Conservation (phyloP, 2,888 invertebrate genomes). For the Ligdia adustata region DNA sequence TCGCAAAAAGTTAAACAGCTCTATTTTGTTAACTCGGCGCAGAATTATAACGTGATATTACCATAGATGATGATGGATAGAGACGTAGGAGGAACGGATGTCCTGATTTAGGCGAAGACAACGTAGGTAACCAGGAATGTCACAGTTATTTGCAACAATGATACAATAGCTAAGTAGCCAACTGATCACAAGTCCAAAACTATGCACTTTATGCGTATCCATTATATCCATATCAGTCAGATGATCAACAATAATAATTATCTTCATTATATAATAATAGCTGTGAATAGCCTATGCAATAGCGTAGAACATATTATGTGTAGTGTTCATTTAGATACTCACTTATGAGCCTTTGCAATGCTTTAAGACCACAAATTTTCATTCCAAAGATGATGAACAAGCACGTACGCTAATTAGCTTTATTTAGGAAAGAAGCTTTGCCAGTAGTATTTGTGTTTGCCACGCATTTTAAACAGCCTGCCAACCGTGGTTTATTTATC, state of each 20-base stretch:
- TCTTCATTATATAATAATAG: too few relatives aligned
- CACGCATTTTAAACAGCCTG: conserved; percentile 31
- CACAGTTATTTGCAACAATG: conserved; percentile 69
- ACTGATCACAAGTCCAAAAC: background rate
- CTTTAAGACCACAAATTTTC: conserved; percentile 18
- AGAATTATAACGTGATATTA: conserved; percentile 30
- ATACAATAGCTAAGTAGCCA: conserved; percentile 52
- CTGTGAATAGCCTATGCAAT: too few relatives aligned
- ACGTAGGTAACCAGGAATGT: conserved; percentile 61
- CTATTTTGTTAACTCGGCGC: conserved; percentile 31
- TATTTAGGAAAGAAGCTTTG: conserved; percentile 12
- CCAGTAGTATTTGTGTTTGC: conserved; percentile 28
- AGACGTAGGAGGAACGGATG: conserved; percentile 69
- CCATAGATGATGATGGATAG: conserved; percentile 47
- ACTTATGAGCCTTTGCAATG: conserved; percentile 3
- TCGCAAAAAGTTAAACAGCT: conserved; percentile 22
- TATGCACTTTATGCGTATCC: too few relatives aligned
- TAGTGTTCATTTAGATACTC: background rate
- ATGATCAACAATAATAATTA: too few relatives aligned
- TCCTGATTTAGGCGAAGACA: conserved; percentile 77
- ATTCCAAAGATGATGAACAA: conserved; percentile 22
- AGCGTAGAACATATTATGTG: background rate
- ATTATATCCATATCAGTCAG: too few relatives aligned
- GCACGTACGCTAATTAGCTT: conserved; percentile 30
- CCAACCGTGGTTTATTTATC: conserved; percentile 29